A percentile compares a stretch with the other conserved stretches of the same genome.
Conservation (phyloP, 92 coral and sea anemone genomes). For the Plumapathes pennacea region DNA sequence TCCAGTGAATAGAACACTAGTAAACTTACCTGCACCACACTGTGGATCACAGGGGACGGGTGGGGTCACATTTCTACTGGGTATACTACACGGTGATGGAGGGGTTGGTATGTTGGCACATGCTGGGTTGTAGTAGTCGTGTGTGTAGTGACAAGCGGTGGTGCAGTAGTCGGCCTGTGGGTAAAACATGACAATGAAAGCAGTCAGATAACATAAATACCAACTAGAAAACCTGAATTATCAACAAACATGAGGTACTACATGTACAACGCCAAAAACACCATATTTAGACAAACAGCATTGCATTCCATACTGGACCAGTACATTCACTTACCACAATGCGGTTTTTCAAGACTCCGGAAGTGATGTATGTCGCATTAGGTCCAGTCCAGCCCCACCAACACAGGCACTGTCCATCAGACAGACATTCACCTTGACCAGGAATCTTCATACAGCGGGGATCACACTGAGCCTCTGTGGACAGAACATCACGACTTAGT, state of each 20-base stretch:
- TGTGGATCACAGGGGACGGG: constrained; percentile 66
- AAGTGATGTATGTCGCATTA: constrained; percentile 59
- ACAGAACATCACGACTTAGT: too few species aligned
- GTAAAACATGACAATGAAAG: background rate
- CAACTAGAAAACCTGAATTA: background rate
- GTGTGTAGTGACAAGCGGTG: constrained; percentile 68
- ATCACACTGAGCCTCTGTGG: too few species aligned
- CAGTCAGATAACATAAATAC: background rate
- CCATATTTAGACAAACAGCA: background rate
- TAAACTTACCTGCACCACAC: constrained; percentile 80
- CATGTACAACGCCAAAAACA: background rate
- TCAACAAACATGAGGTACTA: background rate
- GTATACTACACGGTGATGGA: constrained; percentile 55
- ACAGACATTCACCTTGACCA: constrained; percentile 59
- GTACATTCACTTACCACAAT: constrained; percentile 51
- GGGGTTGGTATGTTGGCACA: constrained; percentile 70
- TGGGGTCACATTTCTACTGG: constrained; percentile 36
- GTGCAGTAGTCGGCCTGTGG: constrained; percentile 88
- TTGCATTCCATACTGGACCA: background rate
- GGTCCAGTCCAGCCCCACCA: constrained; percentile 99
- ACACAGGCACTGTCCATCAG: constrained; percentile 86
- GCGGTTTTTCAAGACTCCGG: constrained; percentile 68
- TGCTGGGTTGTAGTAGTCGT: constrained; percentile 45
- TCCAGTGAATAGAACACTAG: background rate
- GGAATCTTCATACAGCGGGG: too few species aligned